These are phyloP conservation scores for Anthopleura xanthogrammica DNA, from an alignment of 92 coral and sea anemone species.

Conservation along the genomic window DNA sequence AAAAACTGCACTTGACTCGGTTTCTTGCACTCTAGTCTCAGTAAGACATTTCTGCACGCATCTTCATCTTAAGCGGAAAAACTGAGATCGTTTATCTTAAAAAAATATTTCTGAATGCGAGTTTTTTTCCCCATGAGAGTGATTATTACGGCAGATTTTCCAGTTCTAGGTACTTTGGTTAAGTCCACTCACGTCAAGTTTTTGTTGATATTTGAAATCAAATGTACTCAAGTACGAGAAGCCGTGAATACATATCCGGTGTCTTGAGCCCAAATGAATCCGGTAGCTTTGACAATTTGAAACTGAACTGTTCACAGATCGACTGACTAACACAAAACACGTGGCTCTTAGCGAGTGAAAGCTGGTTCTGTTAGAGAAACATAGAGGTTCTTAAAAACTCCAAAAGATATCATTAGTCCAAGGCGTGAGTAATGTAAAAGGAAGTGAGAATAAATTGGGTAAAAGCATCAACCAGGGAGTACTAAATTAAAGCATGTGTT, in stretches of 20 bases:
- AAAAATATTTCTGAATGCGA: background rate
- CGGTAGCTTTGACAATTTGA: constrained; percentile 28
- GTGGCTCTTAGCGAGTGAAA: constrained; percentile 19
- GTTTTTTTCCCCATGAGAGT: background rate
- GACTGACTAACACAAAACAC: background rate
- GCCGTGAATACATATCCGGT: constrained; percentile 36
- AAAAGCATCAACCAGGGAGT: background rate
- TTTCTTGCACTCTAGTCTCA: background rate
- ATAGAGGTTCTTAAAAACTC: constrained; percentile 10
- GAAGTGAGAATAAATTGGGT: background rate
- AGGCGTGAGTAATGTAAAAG: constrained; percentile 1
- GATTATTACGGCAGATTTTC: background rate
- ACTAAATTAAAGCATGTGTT: background rate
- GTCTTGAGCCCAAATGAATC: constrained; percentile 27
- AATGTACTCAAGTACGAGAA: constrained; percentile 29
- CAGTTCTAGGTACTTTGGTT: background rate
- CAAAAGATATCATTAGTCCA: background rate
- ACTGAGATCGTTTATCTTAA: background rate
- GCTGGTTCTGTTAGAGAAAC: constrained; percentile 8
- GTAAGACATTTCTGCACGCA: background rate
- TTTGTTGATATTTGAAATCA: constrained; percentile 35
- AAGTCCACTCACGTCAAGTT: constrained; percentile 5
- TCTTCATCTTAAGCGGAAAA: background rate
- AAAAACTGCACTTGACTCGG: background rate
- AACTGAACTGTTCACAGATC: constrained; percentile 13